Conservation (phyloP, 1,140 invertebrate genomes). For the honey bee (Apis mellifera) region Amel_HAv3.1 CM009933.2:9930501-9931000, state of each 20-base stretch:
- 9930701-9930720: constrained; percentile 95
- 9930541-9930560: constrained; percentile 69
- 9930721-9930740: constrained; percentile 97
- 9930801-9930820: constrained; percentile 98
- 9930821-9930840: constrained; percentile 95
- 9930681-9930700: constrained; percentile 94
- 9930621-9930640: constrained; percentile 29
- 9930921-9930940: constrained; percentile 95
- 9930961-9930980: constrained; percentile 93
- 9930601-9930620: neutral
- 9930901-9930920: constrained; percentile 97
- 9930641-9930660: constrained; percentile 51
- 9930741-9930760: constrained; percentile 90
- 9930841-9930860: constrained; percentile 83
- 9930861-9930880: constrained; percentile 90
- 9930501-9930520: neutral
- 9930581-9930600: constrained; percentile 14
- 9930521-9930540: neutral
- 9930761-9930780: constrained; percentile 94
- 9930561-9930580: constrained; percentile 42
- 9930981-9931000: constrained; percentile 88
- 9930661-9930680: constrained; percentile 89
- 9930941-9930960: constrained; percentile 89
- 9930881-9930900: constrained; percentile 98
- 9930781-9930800: constrained; percentile 96